A percentile compares a stretch with the other conserved stretches of the same genome.
These are phyloP conservation scores for Monarcha castaneiventris DNA, from an alignment of 2,113 vertebrate genomes.

Conservation along the genomic window DNA sequence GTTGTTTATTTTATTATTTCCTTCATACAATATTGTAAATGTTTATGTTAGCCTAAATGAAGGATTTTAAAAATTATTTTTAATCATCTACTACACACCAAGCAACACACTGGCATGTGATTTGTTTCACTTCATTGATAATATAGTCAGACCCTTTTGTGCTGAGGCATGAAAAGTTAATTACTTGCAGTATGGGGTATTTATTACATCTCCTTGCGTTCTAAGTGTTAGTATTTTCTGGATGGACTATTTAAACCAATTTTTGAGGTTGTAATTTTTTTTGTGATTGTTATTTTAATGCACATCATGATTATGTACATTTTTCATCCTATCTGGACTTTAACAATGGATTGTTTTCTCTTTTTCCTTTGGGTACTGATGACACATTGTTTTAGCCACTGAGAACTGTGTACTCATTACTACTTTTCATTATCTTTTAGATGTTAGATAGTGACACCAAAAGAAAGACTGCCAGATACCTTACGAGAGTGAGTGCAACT, in stretches of 20 bases:
- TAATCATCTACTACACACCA: not conserved
- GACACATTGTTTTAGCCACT: not conserved
- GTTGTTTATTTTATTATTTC: not conserved
- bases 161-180: not conserved
- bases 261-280: not conserved
- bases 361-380: not conserved
- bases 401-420: not conserved
- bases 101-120: not conserved
- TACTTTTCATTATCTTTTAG: not conserved
- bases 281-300: not conserved
- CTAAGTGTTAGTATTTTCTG: not conserved
- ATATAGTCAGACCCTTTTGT: not conserved
- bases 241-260: not conserved
- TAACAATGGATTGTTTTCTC: not conserved
- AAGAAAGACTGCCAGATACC: not conserved
- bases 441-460: not conserved
- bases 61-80: not conserved
- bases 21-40: not conserved
- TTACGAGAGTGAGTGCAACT: not conserved
- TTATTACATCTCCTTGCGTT: not conserved
- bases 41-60: not conserved
- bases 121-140: not conserved
- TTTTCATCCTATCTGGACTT: not conserved
- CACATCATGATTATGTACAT: not conserved
- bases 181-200: not conserved